These are phyloP conservation scores for Lophius americanus DNA, from an alignment of 2,797 vertebrate species.

Conservation along the genomic window DNA sequence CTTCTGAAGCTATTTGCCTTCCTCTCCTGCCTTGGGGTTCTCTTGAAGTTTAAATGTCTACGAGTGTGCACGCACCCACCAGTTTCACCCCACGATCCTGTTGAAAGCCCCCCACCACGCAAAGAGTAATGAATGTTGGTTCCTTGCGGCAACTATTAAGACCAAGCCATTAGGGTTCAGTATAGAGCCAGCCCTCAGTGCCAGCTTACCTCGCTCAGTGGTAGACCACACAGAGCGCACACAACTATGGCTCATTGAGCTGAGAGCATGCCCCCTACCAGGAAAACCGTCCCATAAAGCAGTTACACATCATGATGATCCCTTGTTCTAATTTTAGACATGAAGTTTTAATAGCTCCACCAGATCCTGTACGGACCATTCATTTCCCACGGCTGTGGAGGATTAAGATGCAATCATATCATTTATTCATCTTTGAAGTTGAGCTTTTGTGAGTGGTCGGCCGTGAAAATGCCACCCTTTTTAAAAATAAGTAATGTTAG, in stretches of 20 bases:
- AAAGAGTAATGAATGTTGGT: conserved; percentile 72
- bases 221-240: conserved; percentile 69
- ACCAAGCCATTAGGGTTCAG: conserved; percentile 68
- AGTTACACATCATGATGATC: conserved; percentile 79
- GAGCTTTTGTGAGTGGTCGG: conserved; percentile 3
- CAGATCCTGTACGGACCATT: conserved; percentile 54
- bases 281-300: conserved; percentile 71
- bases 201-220: conserved; percentile 60
- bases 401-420: background rate
- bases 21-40: conserved; percentile 29
- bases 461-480: background rate
- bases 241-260: conserved; percentile 79
- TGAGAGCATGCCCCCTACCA: conserved; percentile 68
- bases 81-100: conserved; percentile 52
- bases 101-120: conserved; percentile 46
- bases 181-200: conserved; percentile 65
- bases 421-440: conserved; percentile 11
- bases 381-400: conserved; percentile 32
- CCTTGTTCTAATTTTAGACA: conserved; percentile 78
- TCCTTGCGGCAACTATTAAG: conserved; percentile 73
- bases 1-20: conserved; percentile 27
- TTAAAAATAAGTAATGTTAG: background rate
- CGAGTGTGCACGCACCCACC: conserved; percentile 26
- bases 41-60: conserved; percentile 31
- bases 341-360: conserved; percentile 69